Conservation (phyloP, 1,140 invertebrate species). For the Euschistus heros region DNA sequence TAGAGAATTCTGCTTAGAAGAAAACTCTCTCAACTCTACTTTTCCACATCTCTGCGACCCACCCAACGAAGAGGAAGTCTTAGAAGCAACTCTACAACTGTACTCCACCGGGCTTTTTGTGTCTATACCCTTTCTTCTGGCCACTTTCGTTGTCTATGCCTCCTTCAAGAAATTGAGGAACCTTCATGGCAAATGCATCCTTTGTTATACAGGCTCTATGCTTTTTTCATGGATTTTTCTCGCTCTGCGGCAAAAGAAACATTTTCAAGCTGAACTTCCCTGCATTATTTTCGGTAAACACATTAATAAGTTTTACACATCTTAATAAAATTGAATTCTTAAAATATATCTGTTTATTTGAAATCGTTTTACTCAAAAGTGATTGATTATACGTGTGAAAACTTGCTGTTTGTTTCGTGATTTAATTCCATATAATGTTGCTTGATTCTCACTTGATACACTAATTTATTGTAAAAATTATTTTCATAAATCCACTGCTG, state of each 20-base stretch:
- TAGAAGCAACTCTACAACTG: neutral
- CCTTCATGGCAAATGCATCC: slow-evolving; percentile 59
- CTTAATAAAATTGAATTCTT: no score
- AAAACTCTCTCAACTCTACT: neutral
- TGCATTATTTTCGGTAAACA: neutral
- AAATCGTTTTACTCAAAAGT: no score
- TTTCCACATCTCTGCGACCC: slow-evolving; percentile 1
- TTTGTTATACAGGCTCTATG: slow-evolving; percentile 37
- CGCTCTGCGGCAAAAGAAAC: neutral
- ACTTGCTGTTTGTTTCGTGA: no score
- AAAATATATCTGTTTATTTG: no score
- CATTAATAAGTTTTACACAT: no score
- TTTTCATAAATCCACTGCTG: no score
- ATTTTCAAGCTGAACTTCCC: neutral
- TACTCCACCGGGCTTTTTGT: slow-evolving; percentile 46
- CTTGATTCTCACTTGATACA: no score
- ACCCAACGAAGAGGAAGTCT: neutral
- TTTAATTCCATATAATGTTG: no score
- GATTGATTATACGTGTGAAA: no score
- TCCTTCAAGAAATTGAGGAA: slow-evolving; percentile 57
- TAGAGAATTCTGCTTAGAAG: neutral
- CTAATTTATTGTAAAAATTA: no score
- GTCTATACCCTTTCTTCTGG: slow-evolving; percentile 57
- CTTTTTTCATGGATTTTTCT: neutral
- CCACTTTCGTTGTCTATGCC: slow-evolving; percentile 60